Evolutionary conservation across 2,888 invertebrate species (phyloP).

Genomic region (Phaedon cochleariae): DNA sequence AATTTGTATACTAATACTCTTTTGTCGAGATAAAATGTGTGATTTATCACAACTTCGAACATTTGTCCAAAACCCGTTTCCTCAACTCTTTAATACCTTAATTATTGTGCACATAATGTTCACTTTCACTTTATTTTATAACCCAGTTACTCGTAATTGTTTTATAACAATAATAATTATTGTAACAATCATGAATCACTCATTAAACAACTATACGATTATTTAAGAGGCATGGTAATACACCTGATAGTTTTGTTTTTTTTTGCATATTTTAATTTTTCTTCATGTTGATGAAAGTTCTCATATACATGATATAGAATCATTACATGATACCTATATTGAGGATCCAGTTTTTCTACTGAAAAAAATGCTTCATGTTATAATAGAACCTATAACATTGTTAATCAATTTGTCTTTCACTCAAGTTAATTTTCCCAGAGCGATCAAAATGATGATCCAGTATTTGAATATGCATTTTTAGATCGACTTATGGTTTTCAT

Average conservation of each 20-base stretch:
- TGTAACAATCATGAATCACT: constrained; percentile 27
- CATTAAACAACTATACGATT: constrained; percentile 15
- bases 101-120: constrained; percentile 15
- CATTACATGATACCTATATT: too few species aligned
- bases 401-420: too few species aligned
- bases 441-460: too few species aligned
- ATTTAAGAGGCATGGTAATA: constrained; percentile 21
- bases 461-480: too few species aligned
- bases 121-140: constrained; percentile 34
- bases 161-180: constrained; percentile 27
- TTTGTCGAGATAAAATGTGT: neutral
- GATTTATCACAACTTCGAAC: neutral
- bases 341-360: too few species aligned
- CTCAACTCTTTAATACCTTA: constrained; percentile 3
- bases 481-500: too few species aligned
- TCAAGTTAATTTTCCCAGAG: too few species aligned
- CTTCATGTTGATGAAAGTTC: too few species aligned
- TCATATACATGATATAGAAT: too few species aligned
- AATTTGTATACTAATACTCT: neutral
- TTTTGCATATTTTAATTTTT: constrained; percentile 3
- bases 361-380: too few species aligned
- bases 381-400: too few species aligned
- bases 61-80: constrained; percentile 18
- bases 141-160: constrained; percentile 33
- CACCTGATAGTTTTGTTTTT: too few species aligned